Conservation (phyloP, 2,888 invertebrate genomes). For the Germaria angustata region DNA sequence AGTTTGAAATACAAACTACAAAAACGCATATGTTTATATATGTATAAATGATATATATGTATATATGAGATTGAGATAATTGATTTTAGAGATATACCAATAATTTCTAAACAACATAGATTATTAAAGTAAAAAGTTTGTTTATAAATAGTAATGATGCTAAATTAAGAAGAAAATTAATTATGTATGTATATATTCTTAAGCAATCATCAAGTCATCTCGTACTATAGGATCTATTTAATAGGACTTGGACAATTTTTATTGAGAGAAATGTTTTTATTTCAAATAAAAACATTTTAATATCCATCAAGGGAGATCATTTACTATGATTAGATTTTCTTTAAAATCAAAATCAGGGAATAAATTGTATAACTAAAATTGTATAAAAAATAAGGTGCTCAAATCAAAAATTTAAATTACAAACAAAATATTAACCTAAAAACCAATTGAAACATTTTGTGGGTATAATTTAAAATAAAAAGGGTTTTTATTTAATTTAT, state of each 20-base stretch:
- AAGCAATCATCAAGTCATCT: conserved; percentile 21
- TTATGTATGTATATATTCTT: neutral
- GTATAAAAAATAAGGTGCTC: conserved; percentile 19
- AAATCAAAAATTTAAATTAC: conserved; percentile 8
- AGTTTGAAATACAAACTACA: conserved; percentile 21
- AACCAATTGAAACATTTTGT: conserved; percentile 36
- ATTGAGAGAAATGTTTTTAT: neutral
- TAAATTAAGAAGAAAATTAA: neutral
- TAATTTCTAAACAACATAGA: neutral
- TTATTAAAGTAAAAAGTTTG: neutral
- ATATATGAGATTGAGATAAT: conserved; percentile 2
- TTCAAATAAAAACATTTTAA: neutral
- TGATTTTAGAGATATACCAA: neutral
- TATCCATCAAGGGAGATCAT: conserved; percentile 9
- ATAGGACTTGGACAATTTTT: neutral
- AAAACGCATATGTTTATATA: neutral
- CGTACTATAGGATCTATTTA: neutral
- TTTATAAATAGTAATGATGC: neutral
- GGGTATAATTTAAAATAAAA: conserved; percentile 25
- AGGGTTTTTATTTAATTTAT: conserved; percentile 45
- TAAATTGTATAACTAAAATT: neutral
- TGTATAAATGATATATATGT: too few species aligned
- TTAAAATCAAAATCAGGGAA: neutral
- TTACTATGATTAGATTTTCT: conserved; percentile 4
- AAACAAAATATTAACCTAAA: neutral